Evolutionary conservation across 2,113 vertebrate genomes (phyloP).

Genomic region (Microtus oregoni): DNA sequence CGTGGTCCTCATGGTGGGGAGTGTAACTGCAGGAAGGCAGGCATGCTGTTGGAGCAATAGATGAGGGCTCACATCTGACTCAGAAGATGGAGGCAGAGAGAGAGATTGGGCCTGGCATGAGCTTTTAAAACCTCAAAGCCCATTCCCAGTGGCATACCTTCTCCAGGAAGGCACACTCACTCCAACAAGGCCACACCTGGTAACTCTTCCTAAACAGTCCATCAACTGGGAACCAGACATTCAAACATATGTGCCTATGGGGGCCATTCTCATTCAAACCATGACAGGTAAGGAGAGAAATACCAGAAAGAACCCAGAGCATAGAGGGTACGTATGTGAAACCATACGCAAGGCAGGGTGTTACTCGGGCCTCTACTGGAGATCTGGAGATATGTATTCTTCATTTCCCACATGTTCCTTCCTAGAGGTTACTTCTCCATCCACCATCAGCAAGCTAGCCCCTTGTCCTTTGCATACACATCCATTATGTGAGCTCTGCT

Average conservation of each 20-base stretch:
- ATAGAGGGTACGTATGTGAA: background rate
- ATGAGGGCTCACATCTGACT: background rate
- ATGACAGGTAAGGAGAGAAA: background rate
- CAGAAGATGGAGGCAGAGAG: background rate
- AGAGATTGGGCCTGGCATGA: background rate
- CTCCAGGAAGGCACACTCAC: background rate
- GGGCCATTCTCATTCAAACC: background rate
- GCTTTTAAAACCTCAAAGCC: background rate
- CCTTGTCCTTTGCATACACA: rapidly evolving
- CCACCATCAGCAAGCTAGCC: background rate
- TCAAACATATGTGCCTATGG: background rate
- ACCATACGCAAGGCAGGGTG: background rate
- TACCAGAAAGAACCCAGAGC: background rate
- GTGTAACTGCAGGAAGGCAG: too few relatives aligned
- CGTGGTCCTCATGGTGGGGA: background rate
- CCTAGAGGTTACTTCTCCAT: too few relatives aligned
- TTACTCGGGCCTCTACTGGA: background rate
- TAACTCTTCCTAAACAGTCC: background rate
- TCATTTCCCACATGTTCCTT: background rate
- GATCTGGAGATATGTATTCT: background rate
- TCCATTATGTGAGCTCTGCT: background rate
- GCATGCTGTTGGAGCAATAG: background rate
- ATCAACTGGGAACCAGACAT: background rate
- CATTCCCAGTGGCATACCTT: too few relatives aligned
- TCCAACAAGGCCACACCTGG: background rate